A percentile compares a stretch with the other conserved stretches of the same genome.
phyloP scores from a whole-genome alignment of 2,888 invertebrate species.

The Belgica antarctica region DNA sequence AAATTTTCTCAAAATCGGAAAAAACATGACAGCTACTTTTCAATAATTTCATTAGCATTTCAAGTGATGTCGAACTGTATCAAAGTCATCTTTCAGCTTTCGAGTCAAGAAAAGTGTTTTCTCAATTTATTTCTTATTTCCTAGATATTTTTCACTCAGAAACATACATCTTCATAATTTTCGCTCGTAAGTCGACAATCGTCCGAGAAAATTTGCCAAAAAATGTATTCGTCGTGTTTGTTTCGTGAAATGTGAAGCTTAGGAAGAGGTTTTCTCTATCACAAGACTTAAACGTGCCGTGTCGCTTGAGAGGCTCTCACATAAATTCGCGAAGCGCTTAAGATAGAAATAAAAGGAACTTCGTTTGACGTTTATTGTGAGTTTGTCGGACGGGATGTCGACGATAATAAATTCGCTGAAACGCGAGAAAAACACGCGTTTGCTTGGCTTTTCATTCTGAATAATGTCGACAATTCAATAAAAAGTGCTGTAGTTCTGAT shows the following conservation, averaged over 20 bases:
- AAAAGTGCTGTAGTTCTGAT: no score
- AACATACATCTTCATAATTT: background rate
- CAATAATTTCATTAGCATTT: no score
- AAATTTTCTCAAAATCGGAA: no score
- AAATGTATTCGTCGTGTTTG: background rate
- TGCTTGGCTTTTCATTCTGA: no score
- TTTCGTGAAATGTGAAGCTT: background rate
- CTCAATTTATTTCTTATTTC: conserved; percentile 5
- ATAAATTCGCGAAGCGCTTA: background rate
- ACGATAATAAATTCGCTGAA: no score
- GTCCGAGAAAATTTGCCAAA: conserved; percentile 15
- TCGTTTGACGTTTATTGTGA: no score
- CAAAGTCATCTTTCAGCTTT: conserved; percentile 5
- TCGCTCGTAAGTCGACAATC: background rate
- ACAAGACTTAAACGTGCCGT: conserved; percentile 40
- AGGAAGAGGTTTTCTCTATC: background rate
- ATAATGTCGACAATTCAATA: no score
- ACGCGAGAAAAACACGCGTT: no score
- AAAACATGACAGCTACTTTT: no score
- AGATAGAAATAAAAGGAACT: background rate
- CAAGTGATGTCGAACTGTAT: conserved; percentile 10
- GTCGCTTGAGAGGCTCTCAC: background rate
- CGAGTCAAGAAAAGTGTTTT: background rate
- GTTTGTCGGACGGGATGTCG: no score
- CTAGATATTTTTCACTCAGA: background rate